A percentile compares a stretch with the other conserved stretches of the same genome.
These are phyloP conservation scores for Andrena dorsata DNA, from an alignment of 2,888 invertebrate genomes.

Conservation along the genomic window DNA sequence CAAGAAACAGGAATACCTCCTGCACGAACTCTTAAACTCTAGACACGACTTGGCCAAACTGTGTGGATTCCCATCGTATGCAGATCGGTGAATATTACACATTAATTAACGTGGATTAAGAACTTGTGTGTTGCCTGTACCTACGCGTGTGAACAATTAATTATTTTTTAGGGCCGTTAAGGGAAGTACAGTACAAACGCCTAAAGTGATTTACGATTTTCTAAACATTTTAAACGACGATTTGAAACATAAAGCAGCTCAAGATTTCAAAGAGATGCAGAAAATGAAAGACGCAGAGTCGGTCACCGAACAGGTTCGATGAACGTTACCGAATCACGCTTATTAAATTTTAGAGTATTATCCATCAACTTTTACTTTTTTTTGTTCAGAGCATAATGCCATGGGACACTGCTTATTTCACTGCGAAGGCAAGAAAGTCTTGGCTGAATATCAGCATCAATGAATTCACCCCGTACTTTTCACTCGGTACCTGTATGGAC, in stretches of 20 bases:
- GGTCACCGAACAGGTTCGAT: constrained; percentile 64
- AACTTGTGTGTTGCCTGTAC: neutral
- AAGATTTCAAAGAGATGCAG: constrained; percentile 92
- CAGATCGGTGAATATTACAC: constrained; percentile 88
- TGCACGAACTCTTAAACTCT: constrained; percentile 90
- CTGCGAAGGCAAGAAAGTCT: constrained; percentile 90
- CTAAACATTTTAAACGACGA: constrained; percentile 91
- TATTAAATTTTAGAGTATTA: neutral
- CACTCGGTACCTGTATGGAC: constrained; percentile 98
- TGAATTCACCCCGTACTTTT: constrained; percentile 94
- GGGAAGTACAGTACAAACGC: constrained; percentile 94
- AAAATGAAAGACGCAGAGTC: constrained; percentile 88
- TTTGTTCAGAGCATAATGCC: constrained; percentile 81
- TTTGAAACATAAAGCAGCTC: constrained; percentile 89
- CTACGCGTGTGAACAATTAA: neutral
- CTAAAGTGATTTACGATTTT: constrained; percentile 92
- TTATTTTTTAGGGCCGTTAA: constrained; percentile 89
- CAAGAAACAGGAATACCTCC: constrained; percentile 90
- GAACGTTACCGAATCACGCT: constrained; percentile 15
- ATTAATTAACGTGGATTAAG: constrained; percentile 6
- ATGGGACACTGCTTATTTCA: constrained; percentile 97
- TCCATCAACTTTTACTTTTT: constrained; percentile 11
- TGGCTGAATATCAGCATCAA: constrained; percentile 89
- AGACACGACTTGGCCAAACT: constrained; percentile 93
- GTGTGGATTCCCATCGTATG: constrained; percentile 96